These are phyloP conservation scores for Stenopsyche tienmushanensis DNA, from an alignment of 1,140 invertebrate species.

Conservation along the genomic window DNA sequence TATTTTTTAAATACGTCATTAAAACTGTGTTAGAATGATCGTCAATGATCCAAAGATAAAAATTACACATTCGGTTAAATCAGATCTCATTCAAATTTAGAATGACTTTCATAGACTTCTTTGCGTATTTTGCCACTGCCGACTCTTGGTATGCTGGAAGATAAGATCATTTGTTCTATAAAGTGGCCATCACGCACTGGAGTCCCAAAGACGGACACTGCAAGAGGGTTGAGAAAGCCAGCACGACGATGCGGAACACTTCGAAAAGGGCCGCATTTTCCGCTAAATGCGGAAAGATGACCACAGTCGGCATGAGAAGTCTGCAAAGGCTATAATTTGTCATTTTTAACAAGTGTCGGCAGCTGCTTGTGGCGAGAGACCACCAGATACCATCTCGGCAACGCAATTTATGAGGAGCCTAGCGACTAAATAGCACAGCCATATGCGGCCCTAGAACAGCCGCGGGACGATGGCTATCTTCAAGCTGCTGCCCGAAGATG, in stretches of 20 bases:
- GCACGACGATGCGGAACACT: background rate
- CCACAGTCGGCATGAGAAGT: background rate
- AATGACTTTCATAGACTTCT: no score
- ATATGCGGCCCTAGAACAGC: constrained; percentile 20
- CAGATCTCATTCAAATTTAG: no score
- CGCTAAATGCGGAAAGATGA: constrained; percentile 12
- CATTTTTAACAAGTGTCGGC: constrained; percentile 24
- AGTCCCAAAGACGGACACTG: no score
- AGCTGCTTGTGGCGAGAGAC: background rate
- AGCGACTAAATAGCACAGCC: constrained; percentile 19
- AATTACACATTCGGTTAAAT: no score
- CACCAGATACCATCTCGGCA: background rate
- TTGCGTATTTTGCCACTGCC: no score
- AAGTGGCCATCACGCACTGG: no score
- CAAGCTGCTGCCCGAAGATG: background rate
- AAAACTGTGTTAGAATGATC: no score
- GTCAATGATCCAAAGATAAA: no score
- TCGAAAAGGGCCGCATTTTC: background rate
- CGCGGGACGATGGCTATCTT: constrained; percentile 18
- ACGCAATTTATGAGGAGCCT: constrained; percentile 22
- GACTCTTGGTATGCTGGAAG: no score
- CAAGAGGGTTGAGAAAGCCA: no score
- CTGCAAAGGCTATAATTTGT: constrained; percentile 19
- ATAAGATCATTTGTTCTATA: no score
- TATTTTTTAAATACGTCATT: no score